Base-by-base conservation (phyloP, 2,113 vertebrate species). In the Zosterops lateralis region DNA sequence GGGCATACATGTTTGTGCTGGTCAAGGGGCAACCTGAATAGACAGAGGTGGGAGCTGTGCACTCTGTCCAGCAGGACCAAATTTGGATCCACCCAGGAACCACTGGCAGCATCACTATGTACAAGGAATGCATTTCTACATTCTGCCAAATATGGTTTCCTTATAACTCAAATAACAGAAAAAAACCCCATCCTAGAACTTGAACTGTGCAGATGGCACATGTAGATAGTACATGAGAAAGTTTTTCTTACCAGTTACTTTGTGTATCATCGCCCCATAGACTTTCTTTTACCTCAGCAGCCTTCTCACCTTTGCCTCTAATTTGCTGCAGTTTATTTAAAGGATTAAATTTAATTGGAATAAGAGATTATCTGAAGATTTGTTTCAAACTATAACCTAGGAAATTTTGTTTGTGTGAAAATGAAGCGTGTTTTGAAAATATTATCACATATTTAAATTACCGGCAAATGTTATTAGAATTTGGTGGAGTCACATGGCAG, bases 301-400 rank as follows among this genome's bases (percentile, higher is more conserved):
- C 42, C 51, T 84, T 90, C 58, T 83, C 42, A 70, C 56, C 42
- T 92, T 86, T 83, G 60, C 24, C 31, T 86, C 58, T 56, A 64
- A 50, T 80, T 77, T 89, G 75, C 80, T 83, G 42, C 40, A 50
- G 20, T 92, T 90, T 58, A 92, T 86, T 85, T 92, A 90, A 90
- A 66, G 31, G 54, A 85, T 88, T 85, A 88, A 48, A 83, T 92
- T 86, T 89, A 93, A 65, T 45, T 90, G 53, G 72, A 91, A 47
- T 76, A 79, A 34, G 45, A 95, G 78, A 73, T 91, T 66, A 68
- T 85, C 54, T 76, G 29, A 70, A 42, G 38, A 42, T 57, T 84
- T 75, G 44, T 61, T 87, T 87, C 83, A 89, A 83, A 66, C 29
- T 47, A 8, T 45, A 82, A 36, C 17, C 21, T 53, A 61, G 48